Evolutionary conservation across 2,888 invertebrate species (phyloP).

Genomic region (Amblyteles armatorius): DNA sequence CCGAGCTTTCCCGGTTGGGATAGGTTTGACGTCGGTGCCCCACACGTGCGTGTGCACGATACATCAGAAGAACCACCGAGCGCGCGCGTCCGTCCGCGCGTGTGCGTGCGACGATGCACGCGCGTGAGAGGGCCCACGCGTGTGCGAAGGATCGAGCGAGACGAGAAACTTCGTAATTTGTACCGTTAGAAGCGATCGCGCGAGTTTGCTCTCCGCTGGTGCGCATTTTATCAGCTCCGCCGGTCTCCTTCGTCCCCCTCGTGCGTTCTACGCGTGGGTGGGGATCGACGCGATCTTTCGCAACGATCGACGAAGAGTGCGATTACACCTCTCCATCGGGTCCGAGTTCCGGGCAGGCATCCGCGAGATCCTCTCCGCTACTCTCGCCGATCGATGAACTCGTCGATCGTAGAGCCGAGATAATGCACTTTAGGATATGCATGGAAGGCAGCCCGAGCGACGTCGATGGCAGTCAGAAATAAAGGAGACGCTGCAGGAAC

Average conservation of each 20-base stretch:
- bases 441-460: conserved; percentile 44
- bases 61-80: conserved; percentile 21
- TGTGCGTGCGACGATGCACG: conserved; percentile 42
- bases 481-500: conserved; percentile 37
- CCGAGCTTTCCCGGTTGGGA: conserved; percentile 47
- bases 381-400: conserved; percentile 54
- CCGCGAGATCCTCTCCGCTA: conserved; percentile 18
- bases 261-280: conserved; percentile 34
- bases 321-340: conserved; percentile 39
- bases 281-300: conserved; percentile 58
- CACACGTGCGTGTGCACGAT: not conserved
- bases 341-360: not conserved
- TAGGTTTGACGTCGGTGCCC: conserved; percentile 10
- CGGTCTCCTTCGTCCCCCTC: conserved; percentile 1
- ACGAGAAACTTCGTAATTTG: not conserved
- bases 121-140: conserved; percentile 36
- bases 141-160: conserved; percentile 5
- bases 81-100: conserved; percentile 19
- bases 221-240: not conserved
- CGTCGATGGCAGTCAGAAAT: conserved; percentile 50
- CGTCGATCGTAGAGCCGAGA: conserved; percentile 49
- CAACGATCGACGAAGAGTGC: conserved; percentile 49
- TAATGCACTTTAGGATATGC: conserved; percentile 38
- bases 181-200: conserved; percentile 18
- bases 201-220: not conserved